A percentile compares a stretch with the other conserved stretches of the same genome.
Conservation (phyloP, 2,888 invertebrate species). For the Spisula subtruncata region DNA sequence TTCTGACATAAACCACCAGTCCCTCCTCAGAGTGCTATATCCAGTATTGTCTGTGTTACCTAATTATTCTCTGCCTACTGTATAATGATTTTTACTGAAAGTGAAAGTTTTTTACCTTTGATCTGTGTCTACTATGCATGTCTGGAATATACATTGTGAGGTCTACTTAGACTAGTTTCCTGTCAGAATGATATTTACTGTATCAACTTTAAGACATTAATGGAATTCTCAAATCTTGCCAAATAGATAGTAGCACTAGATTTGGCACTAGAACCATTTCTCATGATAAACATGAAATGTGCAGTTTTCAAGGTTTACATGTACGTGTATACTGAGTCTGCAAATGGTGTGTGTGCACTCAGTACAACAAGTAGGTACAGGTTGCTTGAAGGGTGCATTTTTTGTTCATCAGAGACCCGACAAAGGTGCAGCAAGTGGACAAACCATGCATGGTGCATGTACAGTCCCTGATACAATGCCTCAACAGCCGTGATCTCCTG, state of each 20-base stretch:
- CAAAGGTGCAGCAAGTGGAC: no score
- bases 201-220: conserved; percentile 10
- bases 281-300: not conserved
- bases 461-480: no score
- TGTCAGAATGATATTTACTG: conserved; percentile 2
- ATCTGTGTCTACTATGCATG: not conserved
- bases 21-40: not conserved
- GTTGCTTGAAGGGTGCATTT: no score
- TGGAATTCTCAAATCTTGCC: conserved; percentile 20
- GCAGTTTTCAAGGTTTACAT: not conserved
- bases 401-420: no score
- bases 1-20: no score
- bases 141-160: not conserved
- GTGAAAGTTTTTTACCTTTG: not conserved
- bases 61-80: not conserved
- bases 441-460: no score
- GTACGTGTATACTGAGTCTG: not conserved
- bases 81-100: not conserved
- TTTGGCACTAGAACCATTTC: not conserved
- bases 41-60: not conserved
- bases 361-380: no score
- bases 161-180: not conserved
- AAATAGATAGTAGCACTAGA: not conserved
- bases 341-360: not conserved
- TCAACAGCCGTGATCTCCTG: no score